Conservation (phyloP, 2,888 invertebrate genomes). For the Branchellion lobata region DNA sequence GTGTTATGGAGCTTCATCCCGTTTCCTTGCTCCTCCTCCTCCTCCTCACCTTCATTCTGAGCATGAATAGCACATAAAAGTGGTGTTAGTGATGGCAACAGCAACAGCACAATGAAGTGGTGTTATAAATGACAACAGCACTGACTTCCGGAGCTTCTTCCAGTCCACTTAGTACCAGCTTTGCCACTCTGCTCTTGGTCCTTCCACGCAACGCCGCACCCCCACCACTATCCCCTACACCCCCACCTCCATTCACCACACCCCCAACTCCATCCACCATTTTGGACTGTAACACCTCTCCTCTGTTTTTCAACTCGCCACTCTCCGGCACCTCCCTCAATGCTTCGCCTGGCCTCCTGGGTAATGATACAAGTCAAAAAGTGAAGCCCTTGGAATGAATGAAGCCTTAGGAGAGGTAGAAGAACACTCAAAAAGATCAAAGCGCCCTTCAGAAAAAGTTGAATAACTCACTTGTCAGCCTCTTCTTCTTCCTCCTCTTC, state of each 20-base stretch:
- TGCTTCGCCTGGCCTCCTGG: too few species aligned
- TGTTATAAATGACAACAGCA: neutral
- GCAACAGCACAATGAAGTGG: neutral
- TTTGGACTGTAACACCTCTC: neutral
- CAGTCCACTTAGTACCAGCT: neutral
- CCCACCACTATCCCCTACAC: neutral
- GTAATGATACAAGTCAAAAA: too few species aligned
- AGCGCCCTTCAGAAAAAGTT: too few species aligned
- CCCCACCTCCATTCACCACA: neutral
- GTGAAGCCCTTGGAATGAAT: too few species aligned
- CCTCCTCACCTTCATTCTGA: neutral
- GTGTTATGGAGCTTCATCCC: neutral
- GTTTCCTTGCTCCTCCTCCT: neutral
- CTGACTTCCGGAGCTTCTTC: neutral
- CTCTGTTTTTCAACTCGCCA: neutral
- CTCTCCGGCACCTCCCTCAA: too few species aligned
- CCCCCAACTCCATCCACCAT: neutral
- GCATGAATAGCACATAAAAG: neutral
- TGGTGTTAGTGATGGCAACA: too few species aligned
- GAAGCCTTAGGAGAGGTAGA: too few species aligned
- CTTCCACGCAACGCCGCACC: neutral
- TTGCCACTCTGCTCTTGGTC: neutral
- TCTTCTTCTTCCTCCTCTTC: conserved; percentile 54
- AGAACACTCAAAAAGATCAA: too few species aligned
- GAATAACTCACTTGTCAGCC: too few species aligned